phyloP scores from a whole-genome alignment of 2,888 invertebrate genomes.

The Plebejus melissa region DNA sequence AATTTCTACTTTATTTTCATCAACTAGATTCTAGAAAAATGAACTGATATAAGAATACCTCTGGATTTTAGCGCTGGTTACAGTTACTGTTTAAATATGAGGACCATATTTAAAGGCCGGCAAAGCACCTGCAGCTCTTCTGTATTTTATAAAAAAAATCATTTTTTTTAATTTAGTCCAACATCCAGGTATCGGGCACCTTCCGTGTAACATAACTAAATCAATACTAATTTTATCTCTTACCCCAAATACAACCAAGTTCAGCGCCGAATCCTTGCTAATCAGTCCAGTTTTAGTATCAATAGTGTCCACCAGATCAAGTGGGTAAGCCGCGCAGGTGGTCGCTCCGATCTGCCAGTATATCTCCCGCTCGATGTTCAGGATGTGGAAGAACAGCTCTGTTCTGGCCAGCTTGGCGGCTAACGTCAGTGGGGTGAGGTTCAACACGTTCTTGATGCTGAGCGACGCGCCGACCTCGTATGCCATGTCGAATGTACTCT shows the following conservation, averaged over 20 bases:
- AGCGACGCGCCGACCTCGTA: slow-evolving; percentile 96
- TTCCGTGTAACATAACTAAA: no score
- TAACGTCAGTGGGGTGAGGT: slow-evolving; percentile 94
- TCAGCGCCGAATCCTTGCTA: slow-evolving; percentile 96
- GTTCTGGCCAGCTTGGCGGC: slow-evolving; percentile 95
- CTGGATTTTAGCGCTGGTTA: no score
- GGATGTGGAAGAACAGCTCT: slow-evolving; percentile 97
- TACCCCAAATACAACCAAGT: slow-evolving; percentile 97
- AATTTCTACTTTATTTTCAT: no score
- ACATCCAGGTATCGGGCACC: no score
- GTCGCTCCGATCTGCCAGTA: slow-evolving; percentile 98
- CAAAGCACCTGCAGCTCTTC: no score
- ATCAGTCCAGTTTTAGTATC: slow-evolving; percentile 93
- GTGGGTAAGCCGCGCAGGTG: slow-evolving; percentile 97
- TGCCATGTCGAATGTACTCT: slow-evolving; percentile 96
- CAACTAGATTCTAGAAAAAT: no score
- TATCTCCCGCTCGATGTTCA: slow-evolving; percentile 96
- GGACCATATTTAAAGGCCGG: no score
- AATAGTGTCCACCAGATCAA: slow-evolving; percentile 97
- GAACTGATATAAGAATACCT: no score
- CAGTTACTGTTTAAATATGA: no score
- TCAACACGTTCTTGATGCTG: slow-evolving; percentile 89
- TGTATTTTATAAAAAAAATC: no score
- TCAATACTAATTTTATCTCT: slow-evolving; percentile 44
- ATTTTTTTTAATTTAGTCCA: no score